phyloP scores from a whole-genome alignment of 2,113 vertebrate species.

The Proteles cristata region DNA sequence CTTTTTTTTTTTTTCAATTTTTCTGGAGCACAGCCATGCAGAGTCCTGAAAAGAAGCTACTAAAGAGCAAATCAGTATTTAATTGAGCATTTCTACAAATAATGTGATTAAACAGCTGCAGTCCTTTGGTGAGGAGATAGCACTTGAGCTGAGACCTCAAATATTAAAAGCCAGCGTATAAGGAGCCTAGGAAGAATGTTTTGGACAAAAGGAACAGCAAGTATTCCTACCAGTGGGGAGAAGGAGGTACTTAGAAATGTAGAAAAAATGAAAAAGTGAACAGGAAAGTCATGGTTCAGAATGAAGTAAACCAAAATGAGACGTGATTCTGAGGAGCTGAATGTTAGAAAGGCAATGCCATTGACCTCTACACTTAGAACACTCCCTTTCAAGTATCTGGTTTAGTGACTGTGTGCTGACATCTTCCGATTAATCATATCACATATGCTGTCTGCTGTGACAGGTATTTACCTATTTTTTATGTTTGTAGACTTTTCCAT shows the following conservation, averaged over 20 bases:
- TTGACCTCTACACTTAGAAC: not conserved
- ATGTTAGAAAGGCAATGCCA: not conserved
- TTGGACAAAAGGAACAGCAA: not conserved
- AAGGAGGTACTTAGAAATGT: not conserved
- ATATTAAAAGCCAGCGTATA: not conserved
- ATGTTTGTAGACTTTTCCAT: not conserved
- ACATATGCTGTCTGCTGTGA: not conserved
- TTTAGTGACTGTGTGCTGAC: not conserved
- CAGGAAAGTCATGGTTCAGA: not conserved
- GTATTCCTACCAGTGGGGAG: not conserved
- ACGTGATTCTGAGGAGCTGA: not conserved
- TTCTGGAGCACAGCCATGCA: not conserved
- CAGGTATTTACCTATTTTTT: not conserved
- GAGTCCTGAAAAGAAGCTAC: not conserved
- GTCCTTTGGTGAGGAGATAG: not conserved
- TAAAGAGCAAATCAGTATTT: not conserved
- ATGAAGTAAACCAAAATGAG: not conserved
- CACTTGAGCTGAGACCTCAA: not conserved
- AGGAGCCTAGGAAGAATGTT: not conserved
- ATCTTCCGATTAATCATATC: not conserved
- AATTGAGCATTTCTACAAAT: not conserved
- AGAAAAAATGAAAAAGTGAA: conserved; percentile 26
- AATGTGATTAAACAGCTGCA: not conserved
- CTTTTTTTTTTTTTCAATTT: not conserved
- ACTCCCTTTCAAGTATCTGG: not conserved